Percentiles rank a stretch among this genome's conserved stretches.
Evolutionary conservation across 2,113 vertebrate species (phyloP).

Genomic region (Callochromis pleurospilus): DNA sequence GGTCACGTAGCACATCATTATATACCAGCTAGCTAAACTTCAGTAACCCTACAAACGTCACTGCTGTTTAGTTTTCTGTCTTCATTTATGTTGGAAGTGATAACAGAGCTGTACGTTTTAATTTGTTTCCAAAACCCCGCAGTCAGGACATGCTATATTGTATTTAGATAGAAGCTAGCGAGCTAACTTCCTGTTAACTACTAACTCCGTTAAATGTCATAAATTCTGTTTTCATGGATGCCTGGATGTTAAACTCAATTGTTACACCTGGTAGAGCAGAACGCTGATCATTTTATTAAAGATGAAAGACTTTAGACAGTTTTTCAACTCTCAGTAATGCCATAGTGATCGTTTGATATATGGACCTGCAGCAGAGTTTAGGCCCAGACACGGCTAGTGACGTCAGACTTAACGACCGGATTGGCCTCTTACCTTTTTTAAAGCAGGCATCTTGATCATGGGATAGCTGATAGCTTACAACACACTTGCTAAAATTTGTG

Average conservation of each 20-base stretch:
- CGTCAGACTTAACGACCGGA: fast-evolving
- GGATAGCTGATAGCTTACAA: background rate
- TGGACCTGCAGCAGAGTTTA: background rate
- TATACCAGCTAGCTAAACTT: background rate
- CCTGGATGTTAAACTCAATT: background rate
- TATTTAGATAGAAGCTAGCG: background rate
- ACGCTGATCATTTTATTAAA: background rate
- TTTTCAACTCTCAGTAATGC: background rate
- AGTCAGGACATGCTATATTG: background rate
- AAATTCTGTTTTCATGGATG: background rate
- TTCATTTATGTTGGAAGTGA: background rate
- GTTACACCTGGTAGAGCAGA: background rate
- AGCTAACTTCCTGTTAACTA: background rate
- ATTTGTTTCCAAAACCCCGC: background rate
- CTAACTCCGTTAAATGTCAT: background rate
- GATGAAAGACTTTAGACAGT: background rate
- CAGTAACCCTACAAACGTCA: background rate
- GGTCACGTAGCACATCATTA: fast-evolving
- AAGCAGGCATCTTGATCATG: background rate
- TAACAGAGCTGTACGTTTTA: background rate
- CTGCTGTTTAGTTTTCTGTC: background rate
- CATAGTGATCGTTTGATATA: background rate
- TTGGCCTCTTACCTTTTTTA: background rate
- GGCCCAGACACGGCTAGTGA: fast-evolving
- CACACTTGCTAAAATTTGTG: background rate